Percentiles rank a stretch among this genome's conserved stretches.
These are phyloP conservation scores for Lagopus leucura DNA, from an alignment of 2,113 vertebrate genomes.

Conservation along the genomic window DNA sequence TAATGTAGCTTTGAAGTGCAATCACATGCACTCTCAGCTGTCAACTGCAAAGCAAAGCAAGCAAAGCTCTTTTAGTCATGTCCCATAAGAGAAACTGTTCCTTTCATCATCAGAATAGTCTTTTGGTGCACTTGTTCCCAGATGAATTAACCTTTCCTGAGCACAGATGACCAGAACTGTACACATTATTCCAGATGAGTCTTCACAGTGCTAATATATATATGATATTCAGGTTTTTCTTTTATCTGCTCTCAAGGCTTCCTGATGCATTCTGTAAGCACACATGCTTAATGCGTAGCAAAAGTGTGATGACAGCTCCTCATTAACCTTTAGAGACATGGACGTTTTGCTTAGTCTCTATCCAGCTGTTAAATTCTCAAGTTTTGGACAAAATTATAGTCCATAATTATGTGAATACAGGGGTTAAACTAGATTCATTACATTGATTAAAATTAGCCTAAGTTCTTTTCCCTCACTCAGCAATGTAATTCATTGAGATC, in stretches of 20 bases:
- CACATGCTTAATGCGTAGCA: not conserved
- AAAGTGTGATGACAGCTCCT: not conserved
- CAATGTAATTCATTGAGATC: not conserved
- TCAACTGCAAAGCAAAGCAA: not conserved
- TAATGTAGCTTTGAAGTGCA: not conserved
- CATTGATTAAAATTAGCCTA: not conserved
- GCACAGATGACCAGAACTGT: not conserved
- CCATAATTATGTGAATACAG: not conserved
- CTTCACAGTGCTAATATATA: not conserved
- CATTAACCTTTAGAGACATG: not conserved
- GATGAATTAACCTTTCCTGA: conserved; percentile 32
- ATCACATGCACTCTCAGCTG: not conserved
- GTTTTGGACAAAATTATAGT: not conserved
- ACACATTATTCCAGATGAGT: not conserved
- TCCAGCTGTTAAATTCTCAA: not conserved
- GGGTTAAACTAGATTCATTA: not conserved
- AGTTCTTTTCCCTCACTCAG: not conserved
- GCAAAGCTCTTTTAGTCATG: not conserved
- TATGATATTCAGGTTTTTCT: not conserved
- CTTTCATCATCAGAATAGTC: not conserved
- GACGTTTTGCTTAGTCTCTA: not conserved
- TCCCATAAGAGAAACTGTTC: not conserved
- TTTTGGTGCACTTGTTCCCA: conserved; percentile 13
- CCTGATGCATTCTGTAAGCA: not conserved
- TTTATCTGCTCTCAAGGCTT: not conserved